phyloP scores from a whole-genome alignment of 2,113 vertebrate genomes.

The Thunnus thynnus region DNA sequence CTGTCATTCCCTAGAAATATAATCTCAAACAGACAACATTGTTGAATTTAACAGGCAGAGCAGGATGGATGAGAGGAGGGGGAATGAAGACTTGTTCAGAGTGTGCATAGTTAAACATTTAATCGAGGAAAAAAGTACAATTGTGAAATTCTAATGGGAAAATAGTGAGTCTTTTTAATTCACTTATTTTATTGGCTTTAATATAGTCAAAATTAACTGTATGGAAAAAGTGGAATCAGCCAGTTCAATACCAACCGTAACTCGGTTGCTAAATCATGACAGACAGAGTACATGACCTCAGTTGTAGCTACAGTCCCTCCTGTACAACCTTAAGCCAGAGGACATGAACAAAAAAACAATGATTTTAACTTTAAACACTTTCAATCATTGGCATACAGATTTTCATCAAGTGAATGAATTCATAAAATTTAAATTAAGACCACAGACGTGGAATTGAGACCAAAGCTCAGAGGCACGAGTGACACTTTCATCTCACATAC shows the following conservation, averaged over 20 bases:
- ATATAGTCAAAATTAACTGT: background rate
- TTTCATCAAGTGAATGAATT: constrained; percentile 1
- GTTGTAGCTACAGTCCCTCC: background rate
- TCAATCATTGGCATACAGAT: background rate
- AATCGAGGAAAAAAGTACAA: too few species aligned
- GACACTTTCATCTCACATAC: background rate
- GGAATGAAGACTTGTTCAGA: too few species aligned
- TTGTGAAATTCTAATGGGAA: too few species aligned
- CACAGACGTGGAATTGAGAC: background rate
- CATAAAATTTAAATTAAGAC: constrained; percentile 7
- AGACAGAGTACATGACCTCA: constrained; percentile 8
- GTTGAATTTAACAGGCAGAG: too few species aligned
- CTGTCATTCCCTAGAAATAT: too few species aligned
- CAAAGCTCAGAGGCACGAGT: constrained; percentile 16
- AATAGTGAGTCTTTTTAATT: background rate
- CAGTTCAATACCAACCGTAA: background rate
- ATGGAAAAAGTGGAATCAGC: background rate
- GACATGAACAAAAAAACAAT: background rate
- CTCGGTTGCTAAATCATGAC: background rate
- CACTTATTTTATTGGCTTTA: background rate
- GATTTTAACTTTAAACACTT: background rate
- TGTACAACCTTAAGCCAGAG: background rate
- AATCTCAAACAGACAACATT: too few species aligned
- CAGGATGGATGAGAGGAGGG: too few species aligned
- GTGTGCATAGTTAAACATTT: too few species aligned